Base-by-base conservation (phyloP, 2,888 invertebrate genomes). In the Mesorhabditis spiculigera region DNA sequence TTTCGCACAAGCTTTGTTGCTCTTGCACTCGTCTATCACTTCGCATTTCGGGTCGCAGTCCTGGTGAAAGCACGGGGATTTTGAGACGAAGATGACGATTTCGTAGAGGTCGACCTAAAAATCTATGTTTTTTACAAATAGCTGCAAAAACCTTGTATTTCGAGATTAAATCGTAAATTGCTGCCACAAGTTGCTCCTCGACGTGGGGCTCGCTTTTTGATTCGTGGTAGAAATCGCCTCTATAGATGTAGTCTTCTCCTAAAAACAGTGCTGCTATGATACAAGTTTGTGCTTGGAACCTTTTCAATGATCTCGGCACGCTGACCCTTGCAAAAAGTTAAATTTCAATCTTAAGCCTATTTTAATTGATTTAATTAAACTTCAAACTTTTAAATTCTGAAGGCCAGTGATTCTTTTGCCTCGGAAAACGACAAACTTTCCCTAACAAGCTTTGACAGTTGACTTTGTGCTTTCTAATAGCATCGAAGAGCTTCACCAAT, bases 21-120 rank as follows among this genome's bases (percentile, higher is more conserved):
- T 79, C 68, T 77, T 81, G 73, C 86, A 86, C 73, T 86, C 86
- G 66, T 86, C 86, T 5, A 86, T 84, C 5, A 86, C 86, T 72
- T 86, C 86, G 66, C 86, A 86, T 65, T 83, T 84, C 0, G 86
- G 86, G 66, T 86, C 86, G 70, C 86, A 86, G 73, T 86, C 86
- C 68, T 86, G 86, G 77, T 86, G 86, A 75, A 86, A 86, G 70
- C 86, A 86, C 4, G 86, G 86, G 43, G 81, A 81, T 71, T 86
- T 86, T n/a, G 85, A 84, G 45, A 86, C 84, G 71, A 85, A 86
- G 43, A 86, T 82, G 42, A 85, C 75, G 63, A 86, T 83, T 71
- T 86, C 86, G 74, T 85, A 85, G 8, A 86, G 71, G 69, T 86
- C 86, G 13, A 84, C 81, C 83, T 83, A 65, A 70, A 5, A 63